A percentile compares a stretch with the other conserved stretches of the same genome.
These are phyloP conservation scores for Phasia obesa DNA, from an alignment of 2,888 invertebrate species.

Conservation along the genomic window DNA sequence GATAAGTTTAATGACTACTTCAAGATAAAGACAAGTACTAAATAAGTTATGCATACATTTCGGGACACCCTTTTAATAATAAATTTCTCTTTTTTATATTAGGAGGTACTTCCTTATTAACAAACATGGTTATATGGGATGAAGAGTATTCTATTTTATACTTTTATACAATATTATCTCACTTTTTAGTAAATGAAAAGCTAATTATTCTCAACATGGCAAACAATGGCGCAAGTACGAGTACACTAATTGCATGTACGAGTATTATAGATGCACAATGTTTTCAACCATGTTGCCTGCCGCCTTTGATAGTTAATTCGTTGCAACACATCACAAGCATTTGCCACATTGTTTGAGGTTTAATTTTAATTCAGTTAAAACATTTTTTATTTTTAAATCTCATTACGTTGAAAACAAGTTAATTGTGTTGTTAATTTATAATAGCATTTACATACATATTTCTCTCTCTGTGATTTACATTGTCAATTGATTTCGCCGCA, in stretches of 20 bases:
- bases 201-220: background rate
- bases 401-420: constrained; percentile 38
- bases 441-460: background rate
- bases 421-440: constrained; percentile 32
- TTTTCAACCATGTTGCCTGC: background rate
- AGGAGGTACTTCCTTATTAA: too few relatives aligned
- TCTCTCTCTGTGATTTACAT: background rate
- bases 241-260: background rate
- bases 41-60: too few relatives aligned
- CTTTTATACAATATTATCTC: too few relatives aligned
- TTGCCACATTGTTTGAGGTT: constrained; percentile 7
- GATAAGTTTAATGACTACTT: too few relatives aligned
- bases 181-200: background rate
- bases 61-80: too few relatives aligned
- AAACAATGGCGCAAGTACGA: background rate
- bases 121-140: too few relatives aligned
- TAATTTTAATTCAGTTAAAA: constrained; percentile 6
- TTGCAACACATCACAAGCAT: background rate
- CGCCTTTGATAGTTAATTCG: background rate
- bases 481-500: too few relatives aligned
- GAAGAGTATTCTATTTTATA: too few relatives aligned
- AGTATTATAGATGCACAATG: background rate
- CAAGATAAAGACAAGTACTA: too few relatives aligned
- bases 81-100: too few relatives aligned
- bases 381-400: constrained; percentile 17